Base-by-base conservation (phyloP, 2,888 invertebrate genomes). In the Girardia tigrina region DNA sequence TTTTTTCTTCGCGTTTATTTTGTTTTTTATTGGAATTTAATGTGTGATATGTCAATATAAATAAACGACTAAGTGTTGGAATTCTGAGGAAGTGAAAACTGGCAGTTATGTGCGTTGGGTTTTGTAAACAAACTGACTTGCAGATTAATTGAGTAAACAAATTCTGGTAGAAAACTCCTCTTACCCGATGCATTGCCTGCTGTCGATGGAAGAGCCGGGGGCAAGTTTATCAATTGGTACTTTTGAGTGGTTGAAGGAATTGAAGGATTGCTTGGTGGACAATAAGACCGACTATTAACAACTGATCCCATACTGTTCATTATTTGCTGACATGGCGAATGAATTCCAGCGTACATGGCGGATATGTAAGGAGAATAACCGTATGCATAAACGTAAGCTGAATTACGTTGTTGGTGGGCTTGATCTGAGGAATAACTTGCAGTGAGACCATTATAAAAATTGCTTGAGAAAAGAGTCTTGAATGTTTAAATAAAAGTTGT, bases 141-240 rank as follows among this genome's bases (percentile, higher is more conserved):
- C 16, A 36, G 36, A 36, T 36, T 36, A 36, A 16, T 36, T 36
- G 16, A 12, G 36, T 36, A 36, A 36, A 36, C 36, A 36, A 36
- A 36, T 12, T 36, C 16, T 36, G 36, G 16, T 36, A 36, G 16
- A 12, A 16, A 36, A 36, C 16, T 36, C 36, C 36, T 12, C 16
- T 36, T 36, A 36, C 36, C 36, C 8, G 36, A 36, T 36, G 36
- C 36, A 36, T 36, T 36, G 36, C 36, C 36, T 36, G 36, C 36
- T 8, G 36, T 36, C 16, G 36, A 36, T 16, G 36, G 36, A 36
- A 36, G 36, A 36, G 80, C 73, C 26, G 80, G 78, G 26, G 82
- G 81, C 56, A 81, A 70, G 56, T 79, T 79, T 23, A 78, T 75
- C 16, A 82, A 81, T 77, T 81, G 81, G 78, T 82, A 82, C 69